Evolutionary conservation across 2,113 vertebrate species (phyloP).

Genomic region (Pao palembangensis): DNA sequence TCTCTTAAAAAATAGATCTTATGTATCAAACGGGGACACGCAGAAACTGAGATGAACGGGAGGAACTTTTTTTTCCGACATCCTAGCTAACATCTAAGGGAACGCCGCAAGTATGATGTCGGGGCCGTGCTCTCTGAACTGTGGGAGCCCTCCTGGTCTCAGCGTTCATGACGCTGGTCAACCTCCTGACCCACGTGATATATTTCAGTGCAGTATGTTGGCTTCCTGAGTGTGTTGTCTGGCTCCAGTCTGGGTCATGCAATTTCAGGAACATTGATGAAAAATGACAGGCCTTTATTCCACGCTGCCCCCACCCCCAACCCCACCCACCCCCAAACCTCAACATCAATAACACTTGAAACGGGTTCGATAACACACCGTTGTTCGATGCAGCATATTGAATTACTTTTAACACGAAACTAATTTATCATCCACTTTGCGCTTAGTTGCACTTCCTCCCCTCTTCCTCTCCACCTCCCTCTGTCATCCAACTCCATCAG

Average conservation of each 20-base stretch:
- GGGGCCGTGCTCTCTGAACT: slow-evolving; percentile 9
- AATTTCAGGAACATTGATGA: slow-evolving; percentile 68
- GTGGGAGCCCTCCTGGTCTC: slow-evolving; percentile 20
- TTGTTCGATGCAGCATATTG: no score
- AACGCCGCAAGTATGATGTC: neutral
- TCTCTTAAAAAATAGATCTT: slow-evolving; percentile 58
- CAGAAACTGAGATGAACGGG: slow-evolving; percentile 46
- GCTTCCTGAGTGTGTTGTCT: slow-evolving; percentile 56
- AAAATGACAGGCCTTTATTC: slow-evolving; percentile 72
- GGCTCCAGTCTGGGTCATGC: slow-evolving; percentile 68
- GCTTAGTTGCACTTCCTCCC: slow-evolving; percentile 14
- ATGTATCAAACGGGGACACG: slow-evolving; percentile 12
- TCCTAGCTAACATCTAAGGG: no score
- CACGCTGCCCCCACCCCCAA: slow-evolving; percentile 35
- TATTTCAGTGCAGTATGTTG: slow-evolving; percentile 56
- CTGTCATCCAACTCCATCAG: slow-evolving; percentile 40
- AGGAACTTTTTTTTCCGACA: slow-evolving; percentile 7
- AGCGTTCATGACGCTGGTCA: slow-evolving; percentile 51
- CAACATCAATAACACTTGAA: slow-evolving; percentile 30
- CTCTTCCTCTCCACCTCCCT: slow-evolving; percentile 17
- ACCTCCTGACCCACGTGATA: slow-evolving; percentile 57
- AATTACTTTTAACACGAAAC: neutral
- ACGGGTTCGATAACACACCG: slow-evolving; percentile 20
- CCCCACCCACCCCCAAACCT: slow-evolving; percentile 32
- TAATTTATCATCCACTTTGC: neutral